Base-by-base conservation (phyloP, 2,888 invertebrate genomes). In the Holacanthella duospinosa region DNA sequence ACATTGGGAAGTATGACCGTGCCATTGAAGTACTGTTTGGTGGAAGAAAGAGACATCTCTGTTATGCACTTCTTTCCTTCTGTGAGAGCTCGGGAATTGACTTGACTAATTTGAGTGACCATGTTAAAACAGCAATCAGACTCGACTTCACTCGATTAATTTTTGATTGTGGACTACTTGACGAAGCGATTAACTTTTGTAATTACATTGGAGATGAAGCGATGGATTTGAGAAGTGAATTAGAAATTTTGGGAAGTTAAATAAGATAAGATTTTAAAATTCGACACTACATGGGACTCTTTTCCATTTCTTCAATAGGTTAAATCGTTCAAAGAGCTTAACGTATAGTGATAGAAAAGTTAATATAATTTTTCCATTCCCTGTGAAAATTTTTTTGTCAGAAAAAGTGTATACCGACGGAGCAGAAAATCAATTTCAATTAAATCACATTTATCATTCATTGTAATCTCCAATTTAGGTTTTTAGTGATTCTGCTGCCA, bases 71-170 rank as follows among this genome's bases (percentile, higher is more conserved):
- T 16, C 55, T 71, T 24, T 60, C 61, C 21, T 67, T 66, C 48
- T 70, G 70, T 60, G 68, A 67, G 62, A 59, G 54, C n/a, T 59
- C 64, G 26, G 53, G 63, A 43, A 43, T 70, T 12, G 54, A 57
- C 28, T 43, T 68, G 24, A 55, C 64, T 26, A 63, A 64, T 29
- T 60, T 72, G 19, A 68, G 70, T 43, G 67, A 68, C 36, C 72
- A 72, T 61, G 68, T 72, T 2, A 66, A 64, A 59, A 59, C 70
- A 55, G 72, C 71, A 1, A 72, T 72, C 25, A 59, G 64, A 26
- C 61, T 72, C 36, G 72, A 72, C 66, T 72, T 72, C 66, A 71
- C 72, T 6, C 53, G 72, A 19, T 71, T 70, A 63, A 53, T 71
- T n/a, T 72, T 72, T 65, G 71, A 71, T 43, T 67, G 68, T 54